These are phyloP conservation scores for Odobenus rosmarus DNA, from an alignment of 2,113 vertebrate genomes.

Conservation along the genomic window DNA sequence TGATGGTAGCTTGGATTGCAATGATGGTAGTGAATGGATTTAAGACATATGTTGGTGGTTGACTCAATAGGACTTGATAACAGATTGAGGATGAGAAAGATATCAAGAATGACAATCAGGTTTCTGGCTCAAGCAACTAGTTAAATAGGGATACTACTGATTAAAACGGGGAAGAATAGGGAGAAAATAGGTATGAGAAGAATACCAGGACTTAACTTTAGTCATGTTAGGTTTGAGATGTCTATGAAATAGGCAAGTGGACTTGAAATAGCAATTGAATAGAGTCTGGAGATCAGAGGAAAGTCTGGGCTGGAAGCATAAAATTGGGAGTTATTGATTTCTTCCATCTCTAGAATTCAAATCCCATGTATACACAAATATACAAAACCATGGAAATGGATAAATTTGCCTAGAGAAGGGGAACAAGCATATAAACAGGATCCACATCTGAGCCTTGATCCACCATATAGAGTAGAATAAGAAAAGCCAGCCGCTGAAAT, in stretches of 20 bases:
- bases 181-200: background rate
- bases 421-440: background rate
- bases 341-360: background rate
- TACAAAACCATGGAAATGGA: background rate
- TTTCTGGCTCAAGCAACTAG: background rate
- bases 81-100: background rate
- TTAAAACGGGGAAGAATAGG: background rate
- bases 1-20: background rate
- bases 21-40: background rate
- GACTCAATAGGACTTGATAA: background rate
- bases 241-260: background rate
- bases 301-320: background rate
- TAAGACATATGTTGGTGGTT: background rate
- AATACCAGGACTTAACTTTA: background rate
- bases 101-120: background rate
- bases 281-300: background rate
- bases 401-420: background rate
- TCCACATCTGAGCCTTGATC: background rate
- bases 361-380: background rate
- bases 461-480: background rate
- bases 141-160: background rate
- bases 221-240: background rate
- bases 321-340: background rate
- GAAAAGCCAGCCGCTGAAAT: background rate
- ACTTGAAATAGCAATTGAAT: slow-evolving; percentile 14